A percentile compares a stretch with the other conserved stretches of the same genome.
Conservation (phyloP, 2,888 invertebrate genomes). For the Melolontha melolontha region DNA sequence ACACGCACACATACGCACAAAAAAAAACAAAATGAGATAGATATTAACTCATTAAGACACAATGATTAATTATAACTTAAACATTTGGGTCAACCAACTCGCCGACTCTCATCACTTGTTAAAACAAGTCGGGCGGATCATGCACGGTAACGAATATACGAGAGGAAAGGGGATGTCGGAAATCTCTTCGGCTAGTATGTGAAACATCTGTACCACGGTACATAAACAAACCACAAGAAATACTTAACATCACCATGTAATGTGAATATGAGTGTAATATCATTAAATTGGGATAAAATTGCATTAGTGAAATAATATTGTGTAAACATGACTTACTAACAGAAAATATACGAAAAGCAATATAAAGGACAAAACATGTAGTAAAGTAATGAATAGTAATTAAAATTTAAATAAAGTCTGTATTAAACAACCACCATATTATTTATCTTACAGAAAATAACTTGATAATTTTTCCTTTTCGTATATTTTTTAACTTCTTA, state of each 20-base stretch:
- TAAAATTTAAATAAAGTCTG: too few species aligned
- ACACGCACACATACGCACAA: neutral
- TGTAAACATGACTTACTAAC: too few species aligned
- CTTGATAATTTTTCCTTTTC: too few species aligned
- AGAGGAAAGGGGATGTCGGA: constrained; percentile 16
- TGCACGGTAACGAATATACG: neutral
- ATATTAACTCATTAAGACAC: constrained; percentile 39
- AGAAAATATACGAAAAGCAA: too few species aligned
- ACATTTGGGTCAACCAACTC: constrained; percentile 44
- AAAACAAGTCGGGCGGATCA: constrained; percentile 33
- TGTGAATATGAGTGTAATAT: neutral
- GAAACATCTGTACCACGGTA: constrained; percentile 34
- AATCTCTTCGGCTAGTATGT: constrained; percentile 32
- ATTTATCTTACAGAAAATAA: too few species aligned
- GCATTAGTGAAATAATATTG: too few species aligned
- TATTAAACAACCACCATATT: too few species aligned
- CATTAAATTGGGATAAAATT: too few species aligned
- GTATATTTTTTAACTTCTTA: too few species aligned
- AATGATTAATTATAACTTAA: constrained; percentile 40
- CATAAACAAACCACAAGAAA: constrained; percentile 38
- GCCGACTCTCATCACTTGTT: constrained; percentile 38
- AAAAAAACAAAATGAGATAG: constrained; percentile 5
- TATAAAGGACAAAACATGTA: too few species aligned
- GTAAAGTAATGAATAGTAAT: too few species aligned
- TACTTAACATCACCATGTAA: constrained; percentile 9